Base-by-base conservation (phyloP, 2,113 vertebrate species). In the Triplophysa rosa region DNA sequence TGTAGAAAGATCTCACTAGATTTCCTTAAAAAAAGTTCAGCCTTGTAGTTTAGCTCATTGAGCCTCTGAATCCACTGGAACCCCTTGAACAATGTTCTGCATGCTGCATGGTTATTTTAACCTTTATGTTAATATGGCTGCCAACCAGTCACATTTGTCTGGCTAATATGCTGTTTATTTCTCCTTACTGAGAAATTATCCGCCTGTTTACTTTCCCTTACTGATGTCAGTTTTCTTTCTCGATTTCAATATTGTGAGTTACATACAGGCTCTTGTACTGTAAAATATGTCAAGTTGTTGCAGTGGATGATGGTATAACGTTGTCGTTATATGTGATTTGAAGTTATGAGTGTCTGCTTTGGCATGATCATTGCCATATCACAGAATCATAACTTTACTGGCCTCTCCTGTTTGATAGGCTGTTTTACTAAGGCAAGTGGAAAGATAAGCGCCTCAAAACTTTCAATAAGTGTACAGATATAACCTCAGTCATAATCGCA, bases 391-490 rank as follows among this genome's bases (percentile, higher is more conserved):
- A 5, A 21, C 3, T 58, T 10, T 21, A 21, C 19, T 58, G 54
- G 49, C 47, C 47, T 64, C 58, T 54, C 16, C 12, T 37, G 17
- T 56, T 80, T 37, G 63, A 54, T 79, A 61, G 63, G 40, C 13
- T 77, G 29, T 66, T 72, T 67, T 80, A 42, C 63, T 77, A 17
- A 59, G 47, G 56, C 5, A 61, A 65, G 49, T 79, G 77, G 17
- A 66, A 12, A 66, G 61, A 58, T 78, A 74, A 70, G 82, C 3
- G n/a, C 67, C 76, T 59, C 24, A 77, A 79, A 83, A 14, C 78
- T 83, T 78, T 45, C 64, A 83, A 79, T 68, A 80, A 86, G 78
- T 79, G 61, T 74, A 70, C 75, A 82, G 69, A 86, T 82, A 68
- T 78, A 80, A 88, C 85, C 77, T 86, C 61, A 66, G 52, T 8